Evolutionary conservation across 2,888 invertebrate genomes (phyloP).

Genomic region (Lasioglossum calceatum): DNA sequence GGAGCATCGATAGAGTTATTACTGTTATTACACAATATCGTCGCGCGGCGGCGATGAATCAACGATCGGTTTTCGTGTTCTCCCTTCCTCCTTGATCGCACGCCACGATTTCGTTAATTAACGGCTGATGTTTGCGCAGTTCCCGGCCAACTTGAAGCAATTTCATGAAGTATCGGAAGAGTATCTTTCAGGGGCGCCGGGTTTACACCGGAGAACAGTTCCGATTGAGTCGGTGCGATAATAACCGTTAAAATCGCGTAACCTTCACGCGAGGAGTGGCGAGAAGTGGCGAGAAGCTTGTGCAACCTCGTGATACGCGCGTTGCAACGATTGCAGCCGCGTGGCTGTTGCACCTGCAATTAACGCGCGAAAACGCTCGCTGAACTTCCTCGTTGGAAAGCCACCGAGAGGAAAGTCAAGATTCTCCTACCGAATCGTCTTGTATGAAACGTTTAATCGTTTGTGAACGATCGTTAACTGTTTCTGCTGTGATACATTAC

Average conservation of each 20-base stretch:
- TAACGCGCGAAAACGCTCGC: conserved; percentile 32
- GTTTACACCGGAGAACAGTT: background rate
- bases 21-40: background rate
- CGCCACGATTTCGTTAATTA: conserved; percentile 14
- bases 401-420: conserved; percentile 14
- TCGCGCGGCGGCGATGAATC: conserved; percentile 1
- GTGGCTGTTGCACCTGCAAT: conserved; percentile 28
- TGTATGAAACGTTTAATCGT: background rate
- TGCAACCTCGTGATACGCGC: conserved; percentile 1
- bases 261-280: conserved; percentile 25
- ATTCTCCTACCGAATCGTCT: background rate
- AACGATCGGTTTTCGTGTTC: conserved; percentile 25
- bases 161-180: conserved; percentile 5
- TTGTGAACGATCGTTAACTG: background rate
- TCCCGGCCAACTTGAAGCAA: conserved; percentile 9
- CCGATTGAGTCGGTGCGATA: background rate
- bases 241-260: conserved; percentile 16
- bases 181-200: conserved; percentile 3
- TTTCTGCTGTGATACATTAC: background rate
- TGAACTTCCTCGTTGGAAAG: conserved; percentile 19
- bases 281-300: background rate
- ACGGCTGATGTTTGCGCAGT: conserved; percentile 5
- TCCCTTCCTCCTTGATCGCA: conserved; percentile 3
- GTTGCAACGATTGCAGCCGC: background rate
- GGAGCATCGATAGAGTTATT: conserved; percentile 20